Conservation (phyloP, 2,113 vertebrate genomes). For the Neomonachus schauinslandi region DNA sequence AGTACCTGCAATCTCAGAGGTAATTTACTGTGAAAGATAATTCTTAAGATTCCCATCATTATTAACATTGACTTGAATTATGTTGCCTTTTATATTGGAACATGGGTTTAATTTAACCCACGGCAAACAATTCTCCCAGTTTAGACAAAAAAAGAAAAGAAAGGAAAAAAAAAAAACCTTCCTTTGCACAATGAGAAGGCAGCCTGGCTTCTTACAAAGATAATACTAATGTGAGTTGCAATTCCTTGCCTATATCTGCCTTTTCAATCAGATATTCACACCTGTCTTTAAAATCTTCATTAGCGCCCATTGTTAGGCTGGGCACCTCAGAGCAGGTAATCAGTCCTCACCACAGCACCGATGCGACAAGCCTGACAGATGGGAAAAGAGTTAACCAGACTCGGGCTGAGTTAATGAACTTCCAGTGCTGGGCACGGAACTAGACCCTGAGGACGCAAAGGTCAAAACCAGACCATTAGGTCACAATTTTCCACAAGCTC, state of each 20-base stretch:
- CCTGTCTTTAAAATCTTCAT: conserved; percentile 63
- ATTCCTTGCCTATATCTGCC: background rate
- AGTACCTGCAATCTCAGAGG: conserved; percentile 70
- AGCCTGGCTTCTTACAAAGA: conserved; percentile 28
- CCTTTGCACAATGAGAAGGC: conserved; percentile 34
- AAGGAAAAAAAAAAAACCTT: background rate
- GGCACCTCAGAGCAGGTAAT: background rate
- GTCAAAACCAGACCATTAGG: background rate
- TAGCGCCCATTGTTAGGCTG: conserved; percentile 26
- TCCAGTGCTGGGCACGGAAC: accelerated
- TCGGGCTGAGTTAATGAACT: background rate
- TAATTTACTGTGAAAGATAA: conserved; percentile 79
- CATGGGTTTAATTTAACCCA: conserved; percentile 76
- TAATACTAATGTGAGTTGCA: background rate
- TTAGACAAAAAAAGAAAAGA: background rate
- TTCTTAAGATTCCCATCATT: conserved; percentile 71
- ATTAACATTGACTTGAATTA: conserved; percentile 75
- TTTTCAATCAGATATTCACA: conserved; percentile 50
- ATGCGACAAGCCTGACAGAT: background rate
- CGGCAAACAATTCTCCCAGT: conserved; percentile 40
- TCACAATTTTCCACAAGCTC: background rate
- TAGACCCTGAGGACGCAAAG: background rate
- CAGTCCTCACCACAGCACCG: background rate
- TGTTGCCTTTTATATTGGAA: conserved; percentile 67
- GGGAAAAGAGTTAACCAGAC: background rate